Evolutionary conservation across 1,140 invertebrate species (phyloP).

Genomic region (Drosophila micromelanica): DNA sequence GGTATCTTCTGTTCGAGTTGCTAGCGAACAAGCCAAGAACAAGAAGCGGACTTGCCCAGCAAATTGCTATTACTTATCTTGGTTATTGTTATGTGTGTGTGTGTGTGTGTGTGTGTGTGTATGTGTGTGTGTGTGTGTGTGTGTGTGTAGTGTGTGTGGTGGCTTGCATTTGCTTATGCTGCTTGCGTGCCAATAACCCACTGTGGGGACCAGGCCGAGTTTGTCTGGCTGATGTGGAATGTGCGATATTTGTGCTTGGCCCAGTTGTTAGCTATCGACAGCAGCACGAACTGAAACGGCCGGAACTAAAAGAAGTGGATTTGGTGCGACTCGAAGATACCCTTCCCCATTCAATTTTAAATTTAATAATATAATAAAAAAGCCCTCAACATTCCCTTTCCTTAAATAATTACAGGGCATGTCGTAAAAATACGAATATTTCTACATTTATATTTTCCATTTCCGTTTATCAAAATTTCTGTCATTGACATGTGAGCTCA

Average conservation of each 20-base stretch:
- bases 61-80: slow-evolving; percentile 77
- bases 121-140: slow-evolving; percentile 3
- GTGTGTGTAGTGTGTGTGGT: slow-evolving; percentile 10
- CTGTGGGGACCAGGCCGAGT: neutral
- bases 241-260: slow-evolving; percentile 22
- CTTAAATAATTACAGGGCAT: neutral
- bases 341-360: neutral
- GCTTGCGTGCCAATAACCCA: slow-evolving; percentile 61
- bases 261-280: slow-evolving; percentile 1
- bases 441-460: slow-evolving; percentile 39
- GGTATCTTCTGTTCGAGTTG: slow-evolving; percentile 16
- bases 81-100: slow-evolving; percentile 59
- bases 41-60: slow-evolving; percentile 49
- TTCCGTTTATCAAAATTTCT: slow-evolving; percentile 3
- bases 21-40: slow-evolving; percentile 1
- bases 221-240: slow-evolving; percentile 3
- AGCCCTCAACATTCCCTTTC: too few species aligned
- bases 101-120: neutral
- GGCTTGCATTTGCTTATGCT: slow-evolving; percentile 63
- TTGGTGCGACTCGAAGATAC: neutral
- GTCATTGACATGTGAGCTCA: slow-evolving; percentile 29
- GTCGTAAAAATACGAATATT: slow-evolving; percentile 3
- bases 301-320: too few species aligned
- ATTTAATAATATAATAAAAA: too few species aligned
- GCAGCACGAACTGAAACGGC: neutral